Percentiles rank a stretch among this genome's conserved stretches.
phyloP scores from a whole-genome alignment of 2,797 vertebrate genomes.

The Psittacula echo region DNA sequence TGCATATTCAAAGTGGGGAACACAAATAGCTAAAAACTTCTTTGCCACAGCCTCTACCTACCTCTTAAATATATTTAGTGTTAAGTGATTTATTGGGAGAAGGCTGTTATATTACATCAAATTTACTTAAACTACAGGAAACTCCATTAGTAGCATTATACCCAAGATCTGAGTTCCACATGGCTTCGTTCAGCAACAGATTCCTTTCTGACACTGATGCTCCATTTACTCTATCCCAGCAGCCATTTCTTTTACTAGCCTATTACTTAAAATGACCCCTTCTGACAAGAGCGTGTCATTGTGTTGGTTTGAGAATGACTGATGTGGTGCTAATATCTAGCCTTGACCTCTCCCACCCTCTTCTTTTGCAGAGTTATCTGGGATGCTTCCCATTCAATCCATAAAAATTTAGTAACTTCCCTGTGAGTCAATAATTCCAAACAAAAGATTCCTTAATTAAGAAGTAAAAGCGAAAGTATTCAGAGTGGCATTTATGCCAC shows the following conservation, averaged over 20 bases:
- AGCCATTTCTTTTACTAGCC: constrained; percentile 69
- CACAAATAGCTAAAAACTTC: neutral
- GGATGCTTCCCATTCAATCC: constrained; percentile 65
- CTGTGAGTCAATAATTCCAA: constrained; percentile 39
- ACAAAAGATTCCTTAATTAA: constrained; percentile 49
- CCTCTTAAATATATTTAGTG: constrained; percentile 1
- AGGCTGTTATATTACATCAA: constrained; percentile 68
- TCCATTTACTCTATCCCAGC: constrained; percentile 75
- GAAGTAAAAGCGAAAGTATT: neutral
- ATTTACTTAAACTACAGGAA: constrained; percentile 69
- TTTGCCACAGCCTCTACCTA: neutral
- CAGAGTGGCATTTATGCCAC: neutral
- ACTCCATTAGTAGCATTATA: constrained; percentile 70
- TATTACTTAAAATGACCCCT: constrained; percentile 84
- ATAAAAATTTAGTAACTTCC: constrained; percentile 52
- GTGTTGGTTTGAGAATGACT: constrained; percentile 84
- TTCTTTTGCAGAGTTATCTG: constrained; percentile 72
- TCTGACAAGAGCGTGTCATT: constrained; percentile 86
- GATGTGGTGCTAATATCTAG: constrained; percentile 91
- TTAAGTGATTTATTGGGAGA: constrained; percentile 74
- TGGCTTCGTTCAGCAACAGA: constrained; percentile 86
- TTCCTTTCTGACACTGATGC: constrained; percentile 86
- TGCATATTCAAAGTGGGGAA: neutral
- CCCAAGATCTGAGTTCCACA: constrained; percentile 80
- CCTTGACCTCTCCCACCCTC: constrained; percentile 85